These are phyloP conservation scores for Cyclargus thomasi DNA, from an alignment of 1,140 invertebrate species.

Conservation along the genomic window DNA sequence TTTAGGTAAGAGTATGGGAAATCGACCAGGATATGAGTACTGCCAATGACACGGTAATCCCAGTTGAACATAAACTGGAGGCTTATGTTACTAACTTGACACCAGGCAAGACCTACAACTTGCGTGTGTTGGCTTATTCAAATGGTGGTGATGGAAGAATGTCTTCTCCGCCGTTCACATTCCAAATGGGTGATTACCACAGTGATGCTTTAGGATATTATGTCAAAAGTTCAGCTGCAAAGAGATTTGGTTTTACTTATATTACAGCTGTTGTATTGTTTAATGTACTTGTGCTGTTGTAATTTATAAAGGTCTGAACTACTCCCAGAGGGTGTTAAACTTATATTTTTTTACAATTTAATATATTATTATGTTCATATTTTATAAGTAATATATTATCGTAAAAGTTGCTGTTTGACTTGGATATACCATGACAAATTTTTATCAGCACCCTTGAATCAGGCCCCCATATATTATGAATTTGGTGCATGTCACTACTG, in stretches of 20 bases:
- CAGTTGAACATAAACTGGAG: constrained; percentile 85
- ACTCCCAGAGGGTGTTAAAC: background rate
- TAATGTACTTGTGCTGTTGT: constrained; percentile 13
- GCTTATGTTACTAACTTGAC: constrained; percentile 85
- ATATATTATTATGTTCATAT: constrained; percentile 29
- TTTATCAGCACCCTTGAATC: too few species aligned
- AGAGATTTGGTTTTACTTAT: background rate
- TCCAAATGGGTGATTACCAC: constrained; percentile 86
- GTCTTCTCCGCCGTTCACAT: constrained; percentile 92
- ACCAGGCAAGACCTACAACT: constrained; percentile 90
- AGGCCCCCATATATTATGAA: too few species aligned
- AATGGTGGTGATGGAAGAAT: constrained; percentile 96
- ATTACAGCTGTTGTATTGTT: constrained; percentile 1
- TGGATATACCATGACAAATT: too few species aligned
- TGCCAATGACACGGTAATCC: constrained; percentile 89
- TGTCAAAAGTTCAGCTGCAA: constrained; percentile 37
- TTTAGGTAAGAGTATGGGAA: constrained; percentile 92
- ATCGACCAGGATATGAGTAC: constrained; percentile 93
- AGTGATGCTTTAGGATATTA: constrained; percentile 63
- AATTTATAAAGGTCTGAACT: constrained; percentile 17
- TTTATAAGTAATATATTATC: constrained; percentile 19
- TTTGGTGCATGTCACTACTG: too few species aligned
- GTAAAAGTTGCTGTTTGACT: too few species aligned
- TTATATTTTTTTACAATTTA: constrained; percentile 23
- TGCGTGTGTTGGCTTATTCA: constrained; percentile 94